Base-by-base conservation (phyloP, 2,888 invertebrate genomes). In the Himalopsyche kuldschensis region DNA sequence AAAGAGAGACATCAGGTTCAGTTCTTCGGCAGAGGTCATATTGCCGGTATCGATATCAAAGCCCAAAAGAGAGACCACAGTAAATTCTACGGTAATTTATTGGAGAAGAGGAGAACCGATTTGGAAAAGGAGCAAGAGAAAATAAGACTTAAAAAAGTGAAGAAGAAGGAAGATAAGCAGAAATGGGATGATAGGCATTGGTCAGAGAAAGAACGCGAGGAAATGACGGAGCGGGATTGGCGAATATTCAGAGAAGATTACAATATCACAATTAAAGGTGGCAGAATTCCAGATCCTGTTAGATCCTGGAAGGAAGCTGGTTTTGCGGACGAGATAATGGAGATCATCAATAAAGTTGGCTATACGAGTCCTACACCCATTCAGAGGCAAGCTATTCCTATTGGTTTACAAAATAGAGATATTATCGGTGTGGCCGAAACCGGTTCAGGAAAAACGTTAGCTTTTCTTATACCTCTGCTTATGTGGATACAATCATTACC, bases 171-270 rank as follows among this genome's bases (percentile, higher is more conserved):
- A 91, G 99, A 99, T 87, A 99, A 99, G 90, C 98, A 98, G 89
- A 96, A 97, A 88, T 99, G 98, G 97, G 99, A 99, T 90, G 99
- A 99, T 89, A 94, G 99, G 5, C 99, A 99, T 90, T 99, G 99
- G 99, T 96, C 97, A 4, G 98, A 99, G 88, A 99, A 99, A 89
- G 95, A 95, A 11, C 91, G 95, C 0, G 94, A 95, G 80, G 98
- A 99, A 90, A 99, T 99, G 99, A 97, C 97, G 0, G 99, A 99
- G 89, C 93, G 99, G 88, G 99, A 99, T 92, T 99, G 99, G 99
- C 94, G 99, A 90, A 99, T 99, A 88, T 99, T 99, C 90, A 94
- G 99, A 86, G 99, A 99, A 90, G 99, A 99, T 91, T 99, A 98
- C 90, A 99, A 98, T 89, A 99, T 99, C 81, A 97, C 98, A 3